Evolutionary conservation across 1,140 invertebrate species (phyloP).

Genomic region (Nixonia krombeini): DNA sequence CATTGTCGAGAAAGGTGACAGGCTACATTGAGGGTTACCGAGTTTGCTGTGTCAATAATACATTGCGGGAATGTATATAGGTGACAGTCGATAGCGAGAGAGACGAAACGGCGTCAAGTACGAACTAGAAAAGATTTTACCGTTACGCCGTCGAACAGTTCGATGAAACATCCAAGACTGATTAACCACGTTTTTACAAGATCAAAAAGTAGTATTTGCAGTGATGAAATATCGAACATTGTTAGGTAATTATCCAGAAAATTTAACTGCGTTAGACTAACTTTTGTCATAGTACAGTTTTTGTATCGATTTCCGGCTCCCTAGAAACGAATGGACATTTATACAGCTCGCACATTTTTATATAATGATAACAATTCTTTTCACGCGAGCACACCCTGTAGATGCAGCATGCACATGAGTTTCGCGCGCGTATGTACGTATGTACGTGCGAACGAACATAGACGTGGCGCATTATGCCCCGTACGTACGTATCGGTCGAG

Average conservation of each 20-base stretch:
- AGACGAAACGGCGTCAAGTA: slow-evolving; percentile 31
- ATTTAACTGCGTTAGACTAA: no score
- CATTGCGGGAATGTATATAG: slow-evolving; percentile 60
- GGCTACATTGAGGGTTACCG: slow-evolving; percentile 60
- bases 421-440: no score
- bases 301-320: no score
- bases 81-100: slow-evolving; percentile 52
- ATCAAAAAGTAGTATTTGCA: slow-evolving; percentile 17
- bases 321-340: no score
- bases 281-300: no score
- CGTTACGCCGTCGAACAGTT: no score
- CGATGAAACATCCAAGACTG: no score
- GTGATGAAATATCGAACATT: no score
- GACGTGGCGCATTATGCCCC: slow-evolving; percentile 1
- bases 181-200: slow-evolving; percentile 1
- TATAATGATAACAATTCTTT: no score
- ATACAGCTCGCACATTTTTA: no score
- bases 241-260: no score
- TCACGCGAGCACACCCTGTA: slow-evolving; percentile 27
- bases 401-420: slow-evolving; percentile 29
- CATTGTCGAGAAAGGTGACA: slow-evolving; percentile 54
- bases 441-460: slow-evolving; percentile 1
- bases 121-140: slow-evolving; percentile 36
- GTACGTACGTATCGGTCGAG: slow-evolving; percentile 54
- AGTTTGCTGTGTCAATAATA: slow-evolving; percentile 63